Evolutionary conservation across 2,797 vertebrate genomes (phyloP), one percentile per base, ranked within the genome.

Genomic region (Xiphorhynchus erythropygius): DNA sequence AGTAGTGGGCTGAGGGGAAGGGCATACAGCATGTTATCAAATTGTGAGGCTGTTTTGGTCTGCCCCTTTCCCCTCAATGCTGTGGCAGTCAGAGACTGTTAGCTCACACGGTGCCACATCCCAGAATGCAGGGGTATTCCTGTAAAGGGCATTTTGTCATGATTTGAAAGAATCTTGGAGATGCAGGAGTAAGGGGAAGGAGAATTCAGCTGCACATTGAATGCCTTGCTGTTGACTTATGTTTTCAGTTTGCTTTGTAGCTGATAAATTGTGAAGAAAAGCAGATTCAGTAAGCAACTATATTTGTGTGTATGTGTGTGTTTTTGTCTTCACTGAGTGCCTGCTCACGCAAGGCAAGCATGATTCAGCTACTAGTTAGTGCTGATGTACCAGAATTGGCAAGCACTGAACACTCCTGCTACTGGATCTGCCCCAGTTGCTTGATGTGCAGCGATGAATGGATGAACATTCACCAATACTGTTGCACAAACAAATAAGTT

Each of bases 401-500:
- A 90, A 87, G 33, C 63, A 18, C 70, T 44, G 77, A 76, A 8
- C 56, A 2, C 63, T 94, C 59, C 69, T 70, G 83, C 94, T 96
- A 59, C 95, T 95, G 80, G 74, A 82, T 93, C 89, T 90, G 95
- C 44, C 91, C 85, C 80, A 76, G 70, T 80, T 95, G 91, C 91
- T 92, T 87, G 83, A 94, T 93, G 74, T 94, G 74, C 70, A 82
- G 93, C 0, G 37, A 88, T 91, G 93, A 97, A 91, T 88, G 65
- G 79, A 86, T 76, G 90, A 91, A 90, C 67, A 87, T 87, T 95
- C 70, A 95, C 80, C 88, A 76, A 11, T 70, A 64, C 75, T 94
- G 67, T 84, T 94, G 93, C 95, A 84, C 88, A 96, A 96, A 91
- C 87, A 96, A 95, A 49, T 83, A 91, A 76, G 85, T 84, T 94